Conservation (phyloP, 2,888 invertebrate genomes). For the Melieria crassipennis region DNA sequence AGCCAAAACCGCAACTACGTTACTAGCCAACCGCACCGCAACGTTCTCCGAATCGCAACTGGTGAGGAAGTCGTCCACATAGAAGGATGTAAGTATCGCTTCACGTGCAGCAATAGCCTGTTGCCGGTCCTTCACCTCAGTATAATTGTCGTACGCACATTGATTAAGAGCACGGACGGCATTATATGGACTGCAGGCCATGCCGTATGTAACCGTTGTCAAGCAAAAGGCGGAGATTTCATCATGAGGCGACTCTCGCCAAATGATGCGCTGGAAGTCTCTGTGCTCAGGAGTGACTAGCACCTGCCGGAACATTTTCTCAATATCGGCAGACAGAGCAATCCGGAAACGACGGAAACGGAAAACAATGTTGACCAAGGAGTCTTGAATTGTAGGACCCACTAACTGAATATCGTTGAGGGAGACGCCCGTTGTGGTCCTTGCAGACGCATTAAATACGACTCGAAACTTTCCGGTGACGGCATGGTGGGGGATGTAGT, state of each 20-base stretch:
- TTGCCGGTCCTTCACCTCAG: background rate
- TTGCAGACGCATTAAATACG: conserved; percentile 32
- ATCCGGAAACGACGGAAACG: conserved; percentile 23
- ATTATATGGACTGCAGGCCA: conserved; percentile 28
- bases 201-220: conserved; percentile 31
- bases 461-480: conserved; percentile 29
- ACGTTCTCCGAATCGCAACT: background rate
- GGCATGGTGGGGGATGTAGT: conserved; percentile 31
- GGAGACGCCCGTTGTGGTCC: conserved; percentile 21
- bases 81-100: background rate
- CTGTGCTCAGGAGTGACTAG: conserved; percentile 18
- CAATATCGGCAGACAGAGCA: conserved; percentile 29
- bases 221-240: background rate
- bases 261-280: background rate
- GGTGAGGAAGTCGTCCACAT: conserved; percentile 12
- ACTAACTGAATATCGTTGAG: conserved; percentile 22
- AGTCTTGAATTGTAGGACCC: conserved; percentile 24
- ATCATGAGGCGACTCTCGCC: conserved; percentile 21
- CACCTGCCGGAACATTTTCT: conserved; percentile 34
- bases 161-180: conserved; percentile 27
- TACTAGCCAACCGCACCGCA: background rate
- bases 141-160: conserved; percentile 27
- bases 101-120: background rate
- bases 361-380: conserved; percentile 20
- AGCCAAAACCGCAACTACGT: background rate